Conservation (phyloP, 2,113 vertebrate genomes). For the Odocoileus hemionus region DNA sequence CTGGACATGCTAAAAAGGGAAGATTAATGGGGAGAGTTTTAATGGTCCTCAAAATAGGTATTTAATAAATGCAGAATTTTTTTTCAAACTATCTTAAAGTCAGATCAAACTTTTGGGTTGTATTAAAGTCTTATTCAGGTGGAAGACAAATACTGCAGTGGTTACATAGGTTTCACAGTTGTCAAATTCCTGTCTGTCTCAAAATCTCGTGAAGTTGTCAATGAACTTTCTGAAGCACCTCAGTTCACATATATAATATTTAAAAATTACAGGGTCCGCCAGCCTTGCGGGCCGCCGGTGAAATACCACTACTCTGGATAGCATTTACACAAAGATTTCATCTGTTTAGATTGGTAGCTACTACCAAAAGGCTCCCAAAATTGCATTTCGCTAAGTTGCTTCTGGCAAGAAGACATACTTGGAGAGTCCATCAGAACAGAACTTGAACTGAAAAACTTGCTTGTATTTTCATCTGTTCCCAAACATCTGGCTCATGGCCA, state of each 20-base stretch:
- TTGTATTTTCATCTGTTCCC: conserved; percentile 14
- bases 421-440: not conserved
- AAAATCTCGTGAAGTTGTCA: not conserved
- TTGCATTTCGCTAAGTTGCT: not conserved
- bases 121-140: conserved; percentile 5
- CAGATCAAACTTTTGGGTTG: not conserved
- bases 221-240: not conserved
- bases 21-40: not conserved
- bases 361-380: not conserved
- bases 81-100: not conserved
- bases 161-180: not conserved
- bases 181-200: not conserved
- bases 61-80: conserved; percentile 28
- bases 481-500: conserved; percentile 7
- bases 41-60: conserved; percentile 29
- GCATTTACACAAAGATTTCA: not conserved
- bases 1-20: not conserved
- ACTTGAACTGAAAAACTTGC: not conserved
- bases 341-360: not conserved
- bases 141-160: not conserved
- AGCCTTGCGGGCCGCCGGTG: too few relatives aligned
- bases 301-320: too few relatives aligned
- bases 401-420: not conserved
- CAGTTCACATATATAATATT: not conserved
- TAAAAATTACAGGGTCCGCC: too few relatives aligned